Base-by-base conservation (phyloP, 1,140 invertebrate genomes). In the Aphelenchoides fujianensis region DNA sequence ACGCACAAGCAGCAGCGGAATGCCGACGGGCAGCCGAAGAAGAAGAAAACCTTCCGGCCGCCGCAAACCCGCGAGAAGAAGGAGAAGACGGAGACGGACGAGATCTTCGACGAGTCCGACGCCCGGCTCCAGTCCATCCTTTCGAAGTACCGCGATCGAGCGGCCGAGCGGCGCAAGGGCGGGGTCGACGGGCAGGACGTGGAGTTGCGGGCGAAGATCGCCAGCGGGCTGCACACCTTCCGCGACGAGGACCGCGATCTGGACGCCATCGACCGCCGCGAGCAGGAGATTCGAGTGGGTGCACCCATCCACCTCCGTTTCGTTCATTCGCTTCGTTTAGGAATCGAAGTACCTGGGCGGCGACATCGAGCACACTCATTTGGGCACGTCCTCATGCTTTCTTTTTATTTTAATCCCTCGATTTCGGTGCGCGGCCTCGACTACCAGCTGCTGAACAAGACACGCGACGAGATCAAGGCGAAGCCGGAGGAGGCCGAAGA, bases 321-420 rank as follows among this genome's bases (percentile, higher is more conserved):
- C n/a, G n/a, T 68, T 48, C 12, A 59, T 59, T 59, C 5, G 7
- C 7, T 31, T 53, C 30, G 5, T 78, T 71, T 93, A 98, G 86
- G 95, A 98, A 85, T 98, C 96, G 0, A 99, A 99, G 87, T 98
- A 95, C 87, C 92, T 99, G 87, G 97, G 97, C 84, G 97, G 97
- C 90, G 97, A 99, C 85, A 97, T 99, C 91, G 95, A 98, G 78
- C 96, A 99, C 82, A 99, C 97, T 86, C 97, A 99, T 87, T 95
- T 99, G 88, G 96, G 3, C 19, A 7, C 23, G 41, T 48, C 23
- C 23, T 23, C 12, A 23, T 48, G 12, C 12, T 16, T 48, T 48
- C 12, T n/a, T 12, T 48, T 23, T 16, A 12, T 48, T 48, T 48
- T 12, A 48, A 12, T 16, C 12, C 23, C 23, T 12, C 12, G 23